These are phyloP conservation scores for Bolborhynchus lineola DNA, from an alignment of 2,113 vertebrate genomes.

Conservation along the genomic window DNA sequence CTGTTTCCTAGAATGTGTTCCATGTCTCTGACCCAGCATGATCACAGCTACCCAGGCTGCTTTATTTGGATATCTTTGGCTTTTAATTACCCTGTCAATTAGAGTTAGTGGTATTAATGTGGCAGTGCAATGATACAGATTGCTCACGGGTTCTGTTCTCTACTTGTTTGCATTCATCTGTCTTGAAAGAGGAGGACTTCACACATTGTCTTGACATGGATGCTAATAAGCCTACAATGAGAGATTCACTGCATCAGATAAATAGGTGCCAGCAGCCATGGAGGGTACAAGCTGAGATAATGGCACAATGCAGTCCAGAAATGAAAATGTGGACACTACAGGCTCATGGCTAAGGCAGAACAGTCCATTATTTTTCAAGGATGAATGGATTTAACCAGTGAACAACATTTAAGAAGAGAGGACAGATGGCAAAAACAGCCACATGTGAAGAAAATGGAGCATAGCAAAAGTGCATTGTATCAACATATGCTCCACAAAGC, in stretches of 20 bases:
- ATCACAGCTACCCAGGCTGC: background rate
- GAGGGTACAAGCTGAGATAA: conserved; percentile 14
- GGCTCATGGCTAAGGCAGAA: background rate
- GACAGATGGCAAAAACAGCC: background rate
- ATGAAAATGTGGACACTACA: background rate
- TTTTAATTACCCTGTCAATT: conserved; percentile 61
- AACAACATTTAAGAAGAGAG: background rate
- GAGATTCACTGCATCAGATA: background rate
- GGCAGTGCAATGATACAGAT: conserved; percentile 11
- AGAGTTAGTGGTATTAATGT: conserved; percentile 43
- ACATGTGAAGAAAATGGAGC: background rate
- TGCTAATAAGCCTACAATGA: conserved; percentile 15
- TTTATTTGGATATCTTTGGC: conserved; percentile 23
- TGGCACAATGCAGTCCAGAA: background rate
- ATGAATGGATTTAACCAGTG: background rate
- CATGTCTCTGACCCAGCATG: background rate
- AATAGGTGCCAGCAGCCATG: conserved; percentile 15
- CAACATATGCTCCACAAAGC: background rate
- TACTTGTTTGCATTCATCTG: conserved; percentile 30
- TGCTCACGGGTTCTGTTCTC: conserved; percentile 9
- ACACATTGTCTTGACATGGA: conserved; percentile 37
- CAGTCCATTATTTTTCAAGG: background rate
- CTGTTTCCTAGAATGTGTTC: conserved; percentile 1
- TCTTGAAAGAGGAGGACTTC: conserved; percentile 16
- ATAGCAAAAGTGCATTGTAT: background rate